Evolutionary conservation across 1,140 invertebrate genomes (phyloP), one percentile per base, ranked within the genome.

Genomic region (Zaprionus inermis): DNA sequence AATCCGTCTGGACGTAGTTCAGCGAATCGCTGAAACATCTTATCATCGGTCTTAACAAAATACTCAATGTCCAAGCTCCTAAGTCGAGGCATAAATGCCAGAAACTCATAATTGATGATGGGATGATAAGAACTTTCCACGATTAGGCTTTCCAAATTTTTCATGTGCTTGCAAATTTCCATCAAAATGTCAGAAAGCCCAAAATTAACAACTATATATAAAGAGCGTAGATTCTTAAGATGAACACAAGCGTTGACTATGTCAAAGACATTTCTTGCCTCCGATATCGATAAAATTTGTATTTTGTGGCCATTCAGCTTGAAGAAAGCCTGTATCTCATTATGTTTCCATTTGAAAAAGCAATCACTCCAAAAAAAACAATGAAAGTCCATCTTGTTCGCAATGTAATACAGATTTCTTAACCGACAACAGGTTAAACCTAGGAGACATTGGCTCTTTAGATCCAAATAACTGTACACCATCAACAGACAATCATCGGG

Each of bases 61-160:
- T n/a, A n/a, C n/a, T n/a, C n/a, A 12, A 75, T 71, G 36, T 71
- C 55, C 20, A 75, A 54, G 11, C 46, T 32, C 16, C 5, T 20
- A 0, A 75, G 36, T n/a, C 30, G 7, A 2, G 60, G 46, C 22
- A 75, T 9, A 14, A 59, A 1, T 0, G 49, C 60, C 1, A 75
- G 34, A 11, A 24, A 24, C 10, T 75, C 72, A 41, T 65, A 75
- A 10, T 71, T n/a, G n/a, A n/a, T n/a, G n/a, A n/a, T 71, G 12
- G 60, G 11, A 49, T 65, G 60, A 1, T 7, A 11, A 1, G n/a
- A 9, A 30, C 46, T 59, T 3, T 70, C 68, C 36, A 75, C 59
- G 2, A 38, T 58, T 1, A 75, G 32, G 32, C 59, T n/a, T 16
- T 22, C 7, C 38, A 75, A 49, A 0, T 71, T 34, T 3, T 49